phyloP scores from a whole-genome alignment of 53 echinoderm and acorn worm genomes.

The Astropecten irregularis region DNA sequence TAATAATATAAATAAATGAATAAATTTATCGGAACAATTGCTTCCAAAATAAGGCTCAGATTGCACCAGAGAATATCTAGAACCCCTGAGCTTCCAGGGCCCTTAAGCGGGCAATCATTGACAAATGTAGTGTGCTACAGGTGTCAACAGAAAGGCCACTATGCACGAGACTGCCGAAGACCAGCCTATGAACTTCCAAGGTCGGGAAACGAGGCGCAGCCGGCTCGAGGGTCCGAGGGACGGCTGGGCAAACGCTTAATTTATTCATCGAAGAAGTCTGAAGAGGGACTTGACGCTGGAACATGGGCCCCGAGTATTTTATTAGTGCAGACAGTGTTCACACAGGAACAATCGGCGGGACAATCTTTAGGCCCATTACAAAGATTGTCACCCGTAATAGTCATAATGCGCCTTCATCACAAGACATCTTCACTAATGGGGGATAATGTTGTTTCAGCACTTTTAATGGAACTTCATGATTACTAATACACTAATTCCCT shows the following conservation, averaged over 20 bases:
- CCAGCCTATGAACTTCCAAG: neutral
- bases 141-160: constrained; percentile 1
- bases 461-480: no score
- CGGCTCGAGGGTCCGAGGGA: constrained; percentile 25
- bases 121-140: neutral
- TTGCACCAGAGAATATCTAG: no score
- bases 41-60: no score
- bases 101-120: neutral
- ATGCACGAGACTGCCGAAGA: neutral
- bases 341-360: constrained; percentile 18
- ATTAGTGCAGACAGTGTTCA: constrained; percentile 12
- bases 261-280: constrained; percentile 8
- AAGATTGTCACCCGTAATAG: constrained; percentile 8
- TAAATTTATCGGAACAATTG: no score
- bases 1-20: no score
- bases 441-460: no score
- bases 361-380: neutral
- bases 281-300: neutral
- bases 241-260: neutral
- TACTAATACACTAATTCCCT: no score
- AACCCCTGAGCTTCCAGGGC: no score
- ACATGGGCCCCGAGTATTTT: constrained; percentile 8
- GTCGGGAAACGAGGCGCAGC: constrained; percentile 40
- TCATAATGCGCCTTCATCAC: no score
- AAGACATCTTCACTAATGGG: no score